Evolutionary conservation across 2,797 vertebrate genomes (phyloP).

Genomic region (Pipistrellus pipistrellus): DNA sequence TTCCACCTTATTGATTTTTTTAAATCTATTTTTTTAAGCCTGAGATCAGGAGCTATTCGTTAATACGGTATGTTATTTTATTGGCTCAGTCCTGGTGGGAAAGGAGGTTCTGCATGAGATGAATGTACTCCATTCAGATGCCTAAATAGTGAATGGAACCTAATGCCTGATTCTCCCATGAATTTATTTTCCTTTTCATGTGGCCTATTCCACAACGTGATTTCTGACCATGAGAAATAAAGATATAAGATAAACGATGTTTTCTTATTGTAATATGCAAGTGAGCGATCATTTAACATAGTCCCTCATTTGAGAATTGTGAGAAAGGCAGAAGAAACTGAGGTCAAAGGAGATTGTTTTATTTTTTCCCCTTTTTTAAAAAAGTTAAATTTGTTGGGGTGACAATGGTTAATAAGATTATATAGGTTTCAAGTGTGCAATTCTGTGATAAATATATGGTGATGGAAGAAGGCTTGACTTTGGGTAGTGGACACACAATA

Average conservation of each 20-base stretch:
- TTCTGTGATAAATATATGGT: background rate
- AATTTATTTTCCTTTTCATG: background rate
- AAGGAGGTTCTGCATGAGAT: background rate
- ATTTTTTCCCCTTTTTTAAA: background rate
- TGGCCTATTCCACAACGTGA: background rate
- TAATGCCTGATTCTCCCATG: background rate
- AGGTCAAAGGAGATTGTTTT: background rate
- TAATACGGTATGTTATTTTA: background rate
- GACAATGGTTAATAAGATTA: background rate
- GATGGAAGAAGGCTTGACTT: background rate
- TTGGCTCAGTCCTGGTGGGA: background rate
- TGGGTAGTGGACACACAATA: too few relatives aligned
- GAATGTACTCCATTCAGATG: background rate
- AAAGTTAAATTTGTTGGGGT: background rate
- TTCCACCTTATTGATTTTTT: background rate
- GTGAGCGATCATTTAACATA: background rate
- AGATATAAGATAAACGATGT: background rate
- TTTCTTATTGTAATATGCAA: background rate
- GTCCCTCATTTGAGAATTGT: background rate
- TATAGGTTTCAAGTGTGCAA: background rate
- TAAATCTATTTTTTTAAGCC: background rate
- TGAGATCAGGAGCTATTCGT: background rate
- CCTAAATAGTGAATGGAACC: background rate
- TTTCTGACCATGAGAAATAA: constrained; percentile 1
- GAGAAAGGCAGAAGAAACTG: background rate